Percentiles rank a stretch among this genome's conserved stretches.
These are phyloP conservation scores for Dynastes grantii DNA, from an alignment of 2,888 invertebrate genomes.

Conservation along the genomic window DNA sequence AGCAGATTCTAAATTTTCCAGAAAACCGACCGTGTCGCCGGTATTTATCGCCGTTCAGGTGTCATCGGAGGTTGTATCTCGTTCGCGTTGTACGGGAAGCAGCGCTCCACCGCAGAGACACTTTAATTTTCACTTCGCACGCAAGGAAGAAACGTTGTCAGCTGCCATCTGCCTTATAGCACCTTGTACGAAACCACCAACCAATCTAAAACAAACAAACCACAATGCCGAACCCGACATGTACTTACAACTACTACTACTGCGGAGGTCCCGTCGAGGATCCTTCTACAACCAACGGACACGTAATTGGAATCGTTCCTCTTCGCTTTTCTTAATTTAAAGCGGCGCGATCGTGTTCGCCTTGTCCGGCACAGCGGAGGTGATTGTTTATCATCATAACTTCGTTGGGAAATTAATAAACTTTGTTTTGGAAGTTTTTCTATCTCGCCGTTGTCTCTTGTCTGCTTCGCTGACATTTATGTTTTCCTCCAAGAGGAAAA, in stretches of 20 bases:
- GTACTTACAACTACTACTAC: background rate
- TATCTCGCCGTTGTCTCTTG: background rate
- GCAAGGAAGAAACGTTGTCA: conserved; percentile 36
- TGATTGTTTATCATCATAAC: conserved; percentile 17
- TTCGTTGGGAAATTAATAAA: conserved; percentile 10
- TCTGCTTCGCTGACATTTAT: too few relatives aligned
- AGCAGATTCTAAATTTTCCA: background rate
- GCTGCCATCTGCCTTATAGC: conserved; percentile 22
- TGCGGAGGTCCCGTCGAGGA: background rate
- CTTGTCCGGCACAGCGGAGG: conserved; percentile 3
- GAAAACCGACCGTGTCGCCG: background rate
- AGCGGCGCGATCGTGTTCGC: conserved; percentile 2
- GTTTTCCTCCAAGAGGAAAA: too few relatives aligned
- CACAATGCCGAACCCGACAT: background rate
- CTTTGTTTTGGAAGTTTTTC: conserved; percentile 8
- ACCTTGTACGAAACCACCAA: background rate
- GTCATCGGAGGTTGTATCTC: conserved; percentile 7
- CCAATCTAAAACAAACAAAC: conserved; percentile 9
- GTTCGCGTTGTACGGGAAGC: background rate
- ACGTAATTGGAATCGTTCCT: conserved; percentile 17
- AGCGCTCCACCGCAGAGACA: conserved; percentile 10
- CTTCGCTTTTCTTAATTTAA: conserved; percentile 16
- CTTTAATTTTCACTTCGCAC: conserved; percentile 39
- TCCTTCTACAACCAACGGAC: background rate
- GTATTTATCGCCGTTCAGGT: conserved; percentile 20